A percentile compares a stretch with the other conserved stretches of the same genome.
These are phyloP conservation scores for Hylaeus anthracinus DNA, from an alignment of 1,140 invertebrate species.

Conservation along the genomic window DNA sequence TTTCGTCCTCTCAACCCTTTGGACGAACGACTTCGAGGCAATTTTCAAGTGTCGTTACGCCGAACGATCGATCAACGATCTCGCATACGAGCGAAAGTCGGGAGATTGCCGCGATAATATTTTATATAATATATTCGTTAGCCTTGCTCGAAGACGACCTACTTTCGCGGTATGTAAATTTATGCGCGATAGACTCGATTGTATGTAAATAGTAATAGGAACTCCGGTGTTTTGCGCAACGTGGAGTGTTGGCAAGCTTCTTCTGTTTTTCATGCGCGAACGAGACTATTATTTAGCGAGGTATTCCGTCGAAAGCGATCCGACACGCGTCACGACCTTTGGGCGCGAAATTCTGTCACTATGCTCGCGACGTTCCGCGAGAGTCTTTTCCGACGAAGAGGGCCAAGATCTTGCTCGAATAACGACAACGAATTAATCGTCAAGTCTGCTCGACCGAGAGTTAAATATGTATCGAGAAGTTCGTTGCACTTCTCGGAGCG, in stretches of 20 bases:
- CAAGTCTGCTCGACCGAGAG: too few relatives aligned
- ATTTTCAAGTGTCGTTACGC: too few relatives aligned
- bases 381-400: too few relatives aligned
- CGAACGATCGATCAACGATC: not conserved
- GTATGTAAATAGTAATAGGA: slow-evolving; percentile 68
- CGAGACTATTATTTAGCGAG: slow-evolving; percentile 48
- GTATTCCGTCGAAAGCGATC: slow-evolving; percentile 43
- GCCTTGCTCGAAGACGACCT: slow-evolving; percentile 56
- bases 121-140: slow-evolving; percentile 63
- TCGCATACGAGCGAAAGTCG: not conserved
- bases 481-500: too few relatives aligned
- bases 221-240: slow-evolving; percentile 57
- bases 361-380: not conserved
- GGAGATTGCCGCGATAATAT: slow-evolving; percentile 29
- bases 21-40: too few relatives aligned
- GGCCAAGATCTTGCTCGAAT: too few relatives aligned
- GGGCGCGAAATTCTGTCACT: slow-evolving; percentile 6
- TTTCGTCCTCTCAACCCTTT: too few relatives aligned
- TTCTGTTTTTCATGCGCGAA: slow-evolving; percentile 36
- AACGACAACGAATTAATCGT: too few relatives aligned
- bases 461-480: too few relatives aligned
- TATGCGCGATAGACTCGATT: slow-evolving; percentile 66
- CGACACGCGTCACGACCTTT: not conserved
- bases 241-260: slow-evolving; percentile 37
- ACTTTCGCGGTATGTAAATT: slow-evolving; percentile 61